Percentiles rank a stretch among this genome's conserved stretches.
These are phyloP conservation scores for Boleophthalmus pectinirostris DNA, from an alignment of 2,113 vertebrate genomes.

Conservation along the genomic window DNA sequence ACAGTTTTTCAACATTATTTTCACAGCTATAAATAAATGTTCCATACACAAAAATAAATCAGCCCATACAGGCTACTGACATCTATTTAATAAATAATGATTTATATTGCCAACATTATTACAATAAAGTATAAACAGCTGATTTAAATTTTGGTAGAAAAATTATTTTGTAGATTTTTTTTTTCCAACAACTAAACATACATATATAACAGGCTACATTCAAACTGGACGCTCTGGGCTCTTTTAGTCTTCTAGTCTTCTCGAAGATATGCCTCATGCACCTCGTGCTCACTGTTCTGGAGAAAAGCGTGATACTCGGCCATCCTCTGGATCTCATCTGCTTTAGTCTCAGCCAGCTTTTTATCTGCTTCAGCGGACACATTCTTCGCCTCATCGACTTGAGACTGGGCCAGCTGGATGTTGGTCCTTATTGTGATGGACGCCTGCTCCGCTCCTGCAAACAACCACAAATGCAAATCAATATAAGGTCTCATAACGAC, in stretches of 20 bases:
- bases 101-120: neutral
- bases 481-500: neutral
- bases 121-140: neutral
- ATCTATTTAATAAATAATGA: slow-evolving; percentile 1
- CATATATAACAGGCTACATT: neutral
- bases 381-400: slow-evolving; percentile 85
- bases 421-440: slow-evolving; percentile 81
- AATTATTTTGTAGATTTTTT: neutral
- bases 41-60: neutral
- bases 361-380: slow-evolving; percentile 85
- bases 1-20: neutral
- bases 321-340: slow-evolving; percentile 81
- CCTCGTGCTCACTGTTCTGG: slow-evolving; percentile 54
- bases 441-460: slow-evolving; percentile 87
- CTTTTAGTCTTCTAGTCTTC: slow-evolving; percentile 79
- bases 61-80: neutral
- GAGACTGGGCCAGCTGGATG: slow-evolving; percentile 84
- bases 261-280: slow-evolving; percentile 79
- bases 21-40: neutral
- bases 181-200: neutral
- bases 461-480: slow-evolving; percentile 9
- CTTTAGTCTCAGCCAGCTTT: slow-evolving; percentile 89
- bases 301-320: slow-evolving; percentile 68
- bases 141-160: neutral
- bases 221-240: neutral